These are phyloP conservation scores for Furnarius figulus DNA, from an alignment of 2,113 vertebrate genomes.

Conservation along the genomic window DNA sequence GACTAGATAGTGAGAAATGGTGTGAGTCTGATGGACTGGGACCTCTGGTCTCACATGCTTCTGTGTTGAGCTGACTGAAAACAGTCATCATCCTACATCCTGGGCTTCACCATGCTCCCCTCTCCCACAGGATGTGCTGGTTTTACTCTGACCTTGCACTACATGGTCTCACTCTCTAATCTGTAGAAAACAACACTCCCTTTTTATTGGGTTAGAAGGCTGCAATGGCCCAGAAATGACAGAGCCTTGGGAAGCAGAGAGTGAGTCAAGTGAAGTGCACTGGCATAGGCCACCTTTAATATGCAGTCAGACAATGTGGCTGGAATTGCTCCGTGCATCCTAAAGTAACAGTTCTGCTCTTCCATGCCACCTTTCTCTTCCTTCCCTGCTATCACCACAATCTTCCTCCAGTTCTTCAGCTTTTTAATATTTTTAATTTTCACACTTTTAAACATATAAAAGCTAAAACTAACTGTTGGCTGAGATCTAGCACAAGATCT, in stretches of 20 bases:
- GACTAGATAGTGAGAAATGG: not conserved
- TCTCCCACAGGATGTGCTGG: not conserved
- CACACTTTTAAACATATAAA: not conserved
- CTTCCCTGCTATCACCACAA: not conserved
- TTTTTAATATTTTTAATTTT: not conserved
- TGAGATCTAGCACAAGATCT: not conserved
- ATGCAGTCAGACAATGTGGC: too few species aligned
- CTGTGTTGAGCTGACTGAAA: not conserved
- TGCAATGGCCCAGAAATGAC: not conserved
- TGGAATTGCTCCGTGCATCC: not conserved
- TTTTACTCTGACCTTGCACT: not conserved
- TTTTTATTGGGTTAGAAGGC: not conserved
- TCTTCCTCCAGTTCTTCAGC: not conserved
- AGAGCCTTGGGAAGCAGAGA: not conserved
- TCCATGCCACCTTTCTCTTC: not conserved
- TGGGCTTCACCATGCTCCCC: rapidly evolving
- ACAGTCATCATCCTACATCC: rapidly evolving
- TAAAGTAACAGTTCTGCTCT: not conserved
- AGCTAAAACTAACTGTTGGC: not conserved
- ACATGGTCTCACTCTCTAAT: not conserved
- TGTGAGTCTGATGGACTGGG: rapidly evolving
- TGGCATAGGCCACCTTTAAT: not conserved
- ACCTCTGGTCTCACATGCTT: not conserved
- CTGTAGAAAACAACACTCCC: not conserved
- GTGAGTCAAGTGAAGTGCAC: not conserved